These are phyloP conservation scores for Drosophila willistoni DNA, from an alignment of 1,140 invertebrate genomes.

Conservation along the genomic window DNA sequence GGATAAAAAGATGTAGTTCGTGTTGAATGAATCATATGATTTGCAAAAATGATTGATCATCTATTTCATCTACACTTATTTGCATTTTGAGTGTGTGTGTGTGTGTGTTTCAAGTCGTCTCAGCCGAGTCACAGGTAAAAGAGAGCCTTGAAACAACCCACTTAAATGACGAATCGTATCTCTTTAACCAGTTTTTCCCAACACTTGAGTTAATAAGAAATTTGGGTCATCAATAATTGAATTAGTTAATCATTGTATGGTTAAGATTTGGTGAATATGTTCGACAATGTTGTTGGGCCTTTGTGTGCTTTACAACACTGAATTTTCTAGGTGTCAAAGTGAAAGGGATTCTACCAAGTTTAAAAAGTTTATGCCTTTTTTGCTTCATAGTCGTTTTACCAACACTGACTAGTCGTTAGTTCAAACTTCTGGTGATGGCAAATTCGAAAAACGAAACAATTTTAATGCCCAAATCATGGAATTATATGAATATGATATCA, in stretches of 20 bases:
- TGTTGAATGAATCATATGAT: not conserved
- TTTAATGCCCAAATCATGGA: not conserved
- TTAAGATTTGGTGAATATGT: too few relatives aligned
- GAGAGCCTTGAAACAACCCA: not conserved
- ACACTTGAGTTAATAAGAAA: not conserved
- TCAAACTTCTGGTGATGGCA: not conserved
- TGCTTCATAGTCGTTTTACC: not conserved
- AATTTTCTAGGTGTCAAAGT: too few relatives aligned
- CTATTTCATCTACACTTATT: not conserved
- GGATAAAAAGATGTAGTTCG: too few relatives aligned
- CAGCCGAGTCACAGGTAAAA: too few relatives aligned
- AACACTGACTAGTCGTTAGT: not conserved
- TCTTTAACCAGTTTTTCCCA: not conserved
- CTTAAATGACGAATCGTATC: not conserved
- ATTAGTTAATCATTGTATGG: slow-evolving; percentile 1
- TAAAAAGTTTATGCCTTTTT: not conserved
- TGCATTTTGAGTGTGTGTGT: not conserved
- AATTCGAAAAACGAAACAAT: not conserved
- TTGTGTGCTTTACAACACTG: too few relatives aligned
- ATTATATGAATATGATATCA: slow-evolving; percentile 5
- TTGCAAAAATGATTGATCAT: not conserved
- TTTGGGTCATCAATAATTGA: slow-evolving; percentile 4
- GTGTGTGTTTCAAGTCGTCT: not conserved
- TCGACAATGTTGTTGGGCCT: too few relatives aligned
- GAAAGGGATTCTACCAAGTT: too few relatives aligned